phyloP scores from a whole-genome alignment of 2,113 vertebrate genomes.

The Ancistrus triradiatus region DNA sequence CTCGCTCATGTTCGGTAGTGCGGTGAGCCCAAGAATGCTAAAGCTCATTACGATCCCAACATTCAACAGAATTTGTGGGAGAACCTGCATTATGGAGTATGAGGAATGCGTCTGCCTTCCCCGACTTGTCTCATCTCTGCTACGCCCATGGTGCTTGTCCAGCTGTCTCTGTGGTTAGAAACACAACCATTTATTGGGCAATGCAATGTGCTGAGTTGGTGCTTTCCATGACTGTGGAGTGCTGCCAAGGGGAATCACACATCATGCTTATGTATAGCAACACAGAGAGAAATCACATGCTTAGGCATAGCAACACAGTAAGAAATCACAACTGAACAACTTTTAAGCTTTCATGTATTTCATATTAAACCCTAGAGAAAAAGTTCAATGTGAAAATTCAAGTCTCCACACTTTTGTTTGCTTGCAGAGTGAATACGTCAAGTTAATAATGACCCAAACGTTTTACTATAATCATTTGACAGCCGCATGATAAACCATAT shows the following conservation, averaged over 20 bases:
- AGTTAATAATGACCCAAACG: slow-evolving; percentile 17
- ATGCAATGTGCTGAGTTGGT: slow-evolving; percentile 50
- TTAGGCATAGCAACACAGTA: slow-evolving; percentile 35
- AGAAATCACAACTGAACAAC: not conserved
- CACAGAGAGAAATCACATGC: slow-evolving; percentile 3
- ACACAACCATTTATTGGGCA: slow-evolving; percentile 35
- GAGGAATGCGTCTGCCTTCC: slow-evolving; percentile 14
- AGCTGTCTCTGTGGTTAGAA: slow-evolving; percentile 40
- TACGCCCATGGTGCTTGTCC: slow-evolving; percentile 4
- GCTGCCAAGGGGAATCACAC: slow-evolving; percentile 38
- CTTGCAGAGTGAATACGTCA: not conserved
- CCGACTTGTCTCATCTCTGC: slow-evolving; percentile 17
- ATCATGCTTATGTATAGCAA: slow-evolving; percentile 40
- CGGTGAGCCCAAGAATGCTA: not conserved
- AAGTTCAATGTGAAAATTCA: not conserved
- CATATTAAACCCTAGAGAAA: not conserved
- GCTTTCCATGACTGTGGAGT: slow-evolving; percentile 37
- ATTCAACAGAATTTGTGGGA: slow-evolving; percentile 7
- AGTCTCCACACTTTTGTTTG: not conserved
- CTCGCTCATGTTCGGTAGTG: slow-evolving; percentile 8
- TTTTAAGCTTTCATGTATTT: no score
- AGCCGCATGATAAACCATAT: no score
- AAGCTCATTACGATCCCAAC: no score
- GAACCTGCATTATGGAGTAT: not conserved
- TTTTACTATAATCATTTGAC: not conserved